Percentiles rank a stretch among this genome's conserved stretches.
phyloP scores from a whole-genome alignment of 2,113 vertebrate species.

The Sisor rabdophorus region DNA sequence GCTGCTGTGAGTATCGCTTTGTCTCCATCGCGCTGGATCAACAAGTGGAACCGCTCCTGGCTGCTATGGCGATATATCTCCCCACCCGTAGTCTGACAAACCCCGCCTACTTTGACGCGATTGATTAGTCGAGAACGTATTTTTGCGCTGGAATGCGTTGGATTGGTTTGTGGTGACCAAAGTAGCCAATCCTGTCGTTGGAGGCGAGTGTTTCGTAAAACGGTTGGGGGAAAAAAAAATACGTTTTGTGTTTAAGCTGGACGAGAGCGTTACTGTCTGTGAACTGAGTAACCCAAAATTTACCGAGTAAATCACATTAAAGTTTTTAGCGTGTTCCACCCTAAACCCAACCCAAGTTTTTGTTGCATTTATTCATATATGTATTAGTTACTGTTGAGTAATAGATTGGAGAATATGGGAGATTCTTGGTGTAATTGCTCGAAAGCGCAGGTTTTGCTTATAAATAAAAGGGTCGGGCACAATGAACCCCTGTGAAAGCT shows the following conservation, averaged over 20 bases:
- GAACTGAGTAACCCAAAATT: too few relatives aligned
- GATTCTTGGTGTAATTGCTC: too few relatives aligned
- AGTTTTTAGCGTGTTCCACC: too few relatives aligned
- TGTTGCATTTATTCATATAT: too few relatives aligned
- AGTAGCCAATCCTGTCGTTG: neutral
- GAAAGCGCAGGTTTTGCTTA: too few relatives aligned
- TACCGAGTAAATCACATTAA: too few relatives aligned
- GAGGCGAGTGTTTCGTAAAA: neutral
- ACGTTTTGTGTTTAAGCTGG: conserved; percentile 2
- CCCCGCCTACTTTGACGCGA: neutral
- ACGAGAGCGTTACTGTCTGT: neutral
- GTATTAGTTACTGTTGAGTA: too few relatives aligned
- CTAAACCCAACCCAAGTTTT: too few relatives aligned
- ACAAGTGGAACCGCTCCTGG: conserved; percentile 8
- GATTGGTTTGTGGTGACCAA: neutral
- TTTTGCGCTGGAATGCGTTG: neutral
- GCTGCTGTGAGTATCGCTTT: conserved; percentile 21
- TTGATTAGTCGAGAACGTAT: neutral
- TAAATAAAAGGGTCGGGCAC: too few relatives aligned
- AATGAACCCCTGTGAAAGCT: too few relatives aligned
- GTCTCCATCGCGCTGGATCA: conserved; percentile 9
- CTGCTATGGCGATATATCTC: conserved; percentile 16
- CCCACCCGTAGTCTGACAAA: neutral
- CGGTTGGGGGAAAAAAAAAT: neutral
- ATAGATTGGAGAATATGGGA: too few relatives aligned